Evolutionary conservation across 1,140 invertebrate species (phyloP).

Genomic region (Apis mellifera): DNA sequence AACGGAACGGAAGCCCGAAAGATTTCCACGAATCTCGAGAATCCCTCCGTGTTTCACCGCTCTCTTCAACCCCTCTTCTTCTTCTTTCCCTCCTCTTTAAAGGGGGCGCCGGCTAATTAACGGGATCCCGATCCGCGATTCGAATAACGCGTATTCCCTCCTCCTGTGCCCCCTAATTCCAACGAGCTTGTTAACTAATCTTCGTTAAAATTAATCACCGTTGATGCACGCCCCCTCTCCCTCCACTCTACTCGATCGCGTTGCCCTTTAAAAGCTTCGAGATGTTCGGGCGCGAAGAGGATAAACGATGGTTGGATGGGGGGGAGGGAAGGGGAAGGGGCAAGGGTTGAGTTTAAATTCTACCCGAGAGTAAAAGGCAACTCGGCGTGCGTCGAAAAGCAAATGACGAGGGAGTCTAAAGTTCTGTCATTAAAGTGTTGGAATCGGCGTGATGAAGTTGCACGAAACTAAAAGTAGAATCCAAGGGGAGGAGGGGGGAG

Average conservation of each 20-base stretch:
- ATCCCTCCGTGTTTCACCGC: constrained; percentile 9
- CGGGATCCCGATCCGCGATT: constrained; percentile 41
- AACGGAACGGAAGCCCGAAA: not conserved
- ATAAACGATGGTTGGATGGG: not conserved
- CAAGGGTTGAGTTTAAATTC: not conserved
- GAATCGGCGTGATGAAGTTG: constrained; percentile 12
- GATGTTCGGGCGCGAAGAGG: no score
- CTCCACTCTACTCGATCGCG: not conserved
- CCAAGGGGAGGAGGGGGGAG: no score
- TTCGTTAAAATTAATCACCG: constrained; percentile 69
- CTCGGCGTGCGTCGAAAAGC: constrained; percentile 14
- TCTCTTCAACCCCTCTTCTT: not conserved
- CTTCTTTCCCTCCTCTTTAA: not conserved
- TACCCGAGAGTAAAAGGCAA: not conserved
- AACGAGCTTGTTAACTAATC: constrained; percentile 63
- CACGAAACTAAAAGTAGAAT: constrained; percentile 16
- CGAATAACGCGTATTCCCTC: constrained; percentile 24
- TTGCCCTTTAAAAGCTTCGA: not conserved
- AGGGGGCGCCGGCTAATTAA: constrained; percentile 48
- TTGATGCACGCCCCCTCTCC: constrained; percentile 47
- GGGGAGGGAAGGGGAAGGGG: no score
- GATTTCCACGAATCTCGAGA: constrained; percentile 2
- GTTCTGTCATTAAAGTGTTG: constrained; percentile 12
- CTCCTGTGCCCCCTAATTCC: no score
- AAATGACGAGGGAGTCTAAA: constrained; percentile 28